Percentiles rank a stretch among this genome's conserved stretches.
Conservation (phyloP, 2,797 vertebrate genomes). For the Fundulus diaphanus region DNA sequence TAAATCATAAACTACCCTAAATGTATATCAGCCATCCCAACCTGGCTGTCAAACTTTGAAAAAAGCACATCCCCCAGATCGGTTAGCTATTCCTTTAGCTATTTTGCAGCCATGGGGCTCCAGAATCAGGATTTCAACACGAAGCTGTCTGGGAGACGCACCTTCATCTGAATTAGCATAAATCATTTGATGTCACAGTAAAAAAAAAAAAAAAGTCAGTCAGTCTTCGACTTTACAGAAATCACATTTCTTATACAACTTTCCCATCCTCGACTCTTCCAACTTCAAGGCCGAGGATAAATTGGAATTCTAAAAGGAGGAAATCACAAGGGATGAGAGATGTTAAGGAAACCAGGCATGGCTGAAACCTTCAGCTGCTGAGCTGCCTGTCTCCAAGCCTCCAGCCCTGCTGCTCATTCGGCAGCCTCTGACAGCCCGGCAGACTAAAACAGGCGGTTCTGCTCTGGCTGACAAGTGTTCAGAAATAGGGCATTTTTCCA, state of each 20-base stretch:
- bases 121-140: constrained; percentile 26
- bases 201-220: constrained; percentile 37
- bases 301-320: constrained; percentile 72
- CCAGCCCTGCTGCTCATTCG: constrained; percentile 66
- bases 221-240: constrained; percentile 45
- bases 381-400: constrained; percentile 73
- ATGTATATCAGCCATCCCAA: background rate
- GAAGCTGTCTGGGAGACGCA: constrained; percentile 29
- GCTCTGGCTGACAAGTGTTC: constrained; percentile 62
- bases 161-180: constrained; percentile 53
- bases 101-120: constrained; percentile 14
- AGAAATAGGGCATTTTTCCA: constrained; percentile 55
- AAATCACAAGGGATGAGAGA: constrained; percentile 69
- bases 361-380: constrained; percentile 66
- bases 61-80: background rate
- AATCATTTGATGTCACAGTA: constrained; percentile 43
- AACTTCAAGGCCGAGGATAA: constrained; percentile 72
- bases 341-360: constrained; percentile 62
- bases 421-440: constrained; percentile 71
- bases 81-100: constrained; percentile 9
- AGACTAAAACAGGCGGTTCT: constrained; percentile 65
- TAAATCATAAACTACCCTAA: background rate
- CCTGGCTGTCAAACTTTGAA: background rate
- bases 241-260: constrained; percentile 58
- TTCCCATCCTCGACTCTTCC: constrained; percentile 36